Conservation (phyloP, 2,888 invertebrate species). For the Platycheirus rosarum region DNA sequence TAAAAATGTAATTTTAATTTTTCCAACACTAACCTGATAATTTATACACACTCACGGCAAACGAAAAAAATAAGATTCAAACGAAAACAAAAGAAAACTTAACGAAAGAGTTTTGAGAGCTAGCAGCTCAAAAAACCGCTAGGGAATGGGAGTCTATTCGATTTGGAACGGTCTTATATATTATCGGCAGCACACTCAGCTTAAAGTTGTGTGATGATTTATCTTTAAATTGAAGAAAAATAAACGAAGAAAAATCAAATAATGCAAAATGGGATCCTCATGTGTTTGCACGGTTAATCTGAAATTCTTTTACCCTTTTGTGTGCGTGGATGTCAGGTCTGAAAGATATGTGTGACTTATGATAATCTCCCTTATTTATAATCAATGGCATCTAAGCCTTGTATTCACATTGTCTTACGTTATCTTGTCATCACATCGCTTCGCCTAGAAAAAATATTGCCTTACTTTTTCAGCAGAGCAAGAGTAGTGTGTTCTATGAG, state of each 20-base stretch:
- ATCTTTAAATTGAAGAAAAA: conserved; percentile 49
- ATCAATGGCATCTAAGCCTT: conserved; percentile 67
- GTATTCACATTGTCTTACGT: conserved; percentile 32
- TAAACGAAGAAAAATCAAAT: conserved; percentile 59
- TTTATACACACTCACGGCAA: conserved; percentile 19
- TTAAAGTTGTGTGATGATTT: conserved; percentile 41
- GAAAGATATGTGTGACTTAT: conserved; percentile 37
- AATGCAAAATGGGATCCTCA: conserved; percentile 54
- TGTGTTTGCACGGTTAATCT: conserved; percentile 61
- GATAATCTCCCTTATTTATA: conserved; percentile 67
- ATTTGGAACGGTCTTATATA: conserved; percentile 51
- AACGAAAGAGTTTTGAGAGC: conserved; percentile 66
- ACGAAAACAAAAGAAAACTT: conserved; percentile 25
- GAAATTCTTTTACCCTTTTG: conserved; percentile 9
- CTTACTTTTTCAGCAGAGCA: not conserved
- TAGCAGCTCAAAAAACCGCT: conserved; percentile 69
- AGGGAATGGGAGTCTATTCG: conserved; percentile 46
- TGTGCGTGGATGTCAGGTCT: conserved; percentile 13
- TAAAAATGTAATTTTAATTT: not conserved
- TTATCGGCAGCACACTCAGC: not conserved
- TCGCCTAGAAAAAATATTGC: conserved; percentile 28
- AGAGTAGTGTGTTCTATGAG: conserved; percentile 31
- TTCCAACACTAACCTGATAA: conserved; percentile 63
- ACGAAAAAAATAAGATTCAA: conserved; percentile 28
- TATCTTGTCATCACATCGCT: conserved; percentile 43